A percentile compares a stretch with the other conserved stretches of the same genome.
Conservation (phyloP, 2,113 vertebrate genomes). For the Dolichotis patagonum region DNA sequence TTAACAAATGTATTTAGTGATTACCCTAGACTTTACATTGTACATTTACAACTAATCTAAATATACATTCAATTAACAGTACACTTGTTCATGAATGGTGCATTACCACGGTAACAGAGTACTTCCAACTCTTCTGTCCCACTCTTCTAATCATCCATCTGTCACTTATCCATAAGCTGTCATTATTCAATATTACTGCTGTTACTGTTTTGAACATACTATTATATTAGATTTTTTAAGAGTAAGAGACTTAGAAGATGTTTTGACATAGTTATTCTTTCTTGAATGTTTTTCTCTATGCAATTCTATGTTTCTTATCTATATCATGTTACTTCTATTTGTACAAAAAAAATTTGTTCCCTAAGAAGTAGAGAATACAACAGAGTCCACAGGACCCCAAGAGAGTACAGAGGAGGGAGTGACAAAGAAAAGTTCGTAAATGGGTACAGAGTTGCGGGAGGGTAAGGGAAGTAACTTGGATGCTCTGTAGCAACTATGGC, state of each 20-base stretch:
- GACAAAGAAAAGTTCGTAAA: not conserved
- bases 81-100: not conserved
- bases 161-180: not conserved
- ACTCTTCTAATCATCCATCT: not conserved
- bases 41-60: not conserved
- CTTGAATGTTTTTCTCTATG: not conserved
- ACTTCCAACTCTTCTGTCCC: not conserved
- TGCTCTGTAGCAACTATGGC: not conserved
- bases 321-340: not conserved
- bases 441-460: not conserved
- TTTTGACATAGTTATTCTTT: not conserved
- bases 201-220: not conserved
- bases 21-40: not conserved
- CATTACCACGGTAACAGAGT: not conserved
- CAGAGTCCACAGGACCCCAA: not conserved
- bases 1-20: not conserved
- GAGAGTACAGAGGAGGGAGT: not conserved
- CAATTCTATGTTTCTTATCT: too few relatives aligned
- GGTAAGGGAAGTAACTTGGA: not conserved
- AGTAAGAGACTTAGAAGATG: not conserved
- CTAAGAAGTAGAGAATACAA: too few relatives aligned
- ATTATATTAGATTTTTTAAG: not conserved
- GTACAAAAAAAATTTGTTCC: not conserved
- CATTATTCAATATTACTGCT: not conserved
- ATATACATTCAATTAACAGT: not conserved